Conservation (phyloP, 1,140 invertebrate genomes). For the Drosophila athabasca region DNA sequence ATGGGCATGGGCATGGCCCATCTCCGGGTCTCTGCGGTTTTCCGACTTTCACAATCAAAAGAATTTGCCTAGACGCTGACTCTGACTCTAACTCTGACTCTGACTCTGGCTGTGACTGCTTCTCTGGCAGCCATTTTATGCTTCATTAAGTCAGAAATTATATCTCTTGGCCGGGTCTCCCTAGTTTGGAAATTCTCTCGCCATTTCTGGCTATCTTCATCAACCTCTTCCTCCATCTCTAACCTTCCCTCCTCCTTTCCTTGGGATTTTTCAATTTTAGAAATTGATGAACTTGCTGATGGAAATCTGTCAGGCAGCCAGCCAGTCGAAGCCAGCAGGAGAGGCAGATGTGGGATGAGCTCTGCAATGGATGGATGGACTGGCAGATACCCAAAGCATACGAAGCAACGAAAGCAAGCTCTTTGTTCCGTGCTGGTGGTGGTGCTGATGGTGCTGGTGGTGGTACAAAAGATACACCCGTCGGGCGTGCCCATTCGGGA, state of each 20-base stretch:
- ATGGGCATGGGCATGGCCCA: constrained; percentile 3
- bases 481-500: background rate
- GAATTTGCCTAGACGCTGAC: constrained; percentile 26
- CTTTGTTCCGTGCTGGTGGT: too few relatives aligned
- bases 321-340: constrained; percentile 11
- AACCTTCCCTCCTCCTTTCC: constrained; percentile 11
- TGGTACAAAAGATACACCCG: too few relatives aligned
- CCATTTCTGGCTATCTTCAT: constrained; percentile 49
- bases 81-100: constrained; percentile 26
- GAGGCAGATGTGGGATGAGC: too few relatives aligned
- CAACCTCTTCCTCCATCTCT: constrained; percentile 49
- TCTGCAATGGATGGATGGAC: constrained; percentile 16
- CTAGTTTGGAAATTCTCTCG: constrained; percentile 36
- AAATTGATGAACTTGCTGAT: constrained; percentile 72
- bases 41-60: constrained; percentile 51
- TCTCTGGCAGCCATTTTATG: constrained; percentile 67
- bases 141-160: constrained; percentile 79
- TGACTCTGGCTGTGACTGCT: background rate
- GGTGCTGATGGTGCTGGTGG: too few relatives aligned
- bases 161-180: constrained; percentile 54
- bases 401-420: background rate
- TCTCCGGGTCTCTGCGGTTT: constrained; percentile 28
- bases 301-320: constrained; percentile 55
- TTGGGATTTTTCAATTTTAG: constrained; percentile 56
- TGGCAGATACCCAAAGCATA: background rate